phyloP scores from a whole-genome alignment of 2,113 vertebrate species.

The Heterotis niloticus region DNA sequence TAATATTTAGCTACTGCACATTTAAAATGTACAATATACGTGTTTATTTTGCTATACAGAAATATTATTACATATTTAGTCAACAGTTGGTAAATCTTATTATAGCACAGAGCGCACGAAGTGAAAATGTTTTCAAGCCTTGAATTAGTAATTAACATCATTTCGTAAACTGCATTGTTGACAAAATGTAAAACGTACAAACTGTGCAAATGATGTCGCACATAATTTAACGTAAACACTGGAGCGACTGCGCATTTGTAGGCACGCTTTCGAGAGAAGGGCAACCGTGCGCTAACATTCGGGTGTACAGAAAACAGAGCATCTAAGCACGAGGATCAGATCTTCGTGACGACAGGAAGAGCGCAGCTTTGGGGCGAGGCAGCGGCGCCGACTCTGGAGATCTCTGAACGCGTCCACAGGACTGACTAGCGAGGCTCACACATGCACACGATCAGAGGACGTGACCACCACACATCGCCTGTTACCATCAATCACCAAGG shows the following conservation, averaged over 20 bases:
- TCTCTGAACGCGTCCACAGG: slow-evolving; percentile 46
- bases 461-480: slow-evolving; percentile 52
- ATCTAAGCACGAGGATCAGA: background rate
- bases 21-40: background rate
- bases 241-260: background rate
- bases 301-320: background rate
- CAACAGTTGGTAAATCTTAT: background rate
- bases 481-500: slow-evolving; percentile 59
- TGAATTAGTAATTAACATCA: background rate
- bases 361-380: slow-evolving; percentile 34
- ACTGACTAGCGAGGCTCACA: slow-evolving; percentile 55
- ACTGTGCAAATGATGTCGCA: background rate
- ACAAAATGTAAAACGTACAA: background rate
- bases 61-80: background rate
- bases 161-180: background rate
- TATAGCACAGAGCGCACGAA: background rate
- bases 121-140: background rate
- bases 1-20: background rate
- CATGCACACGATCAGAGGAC: slow-evolving; percentile 51
- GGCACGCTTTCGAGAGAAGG: background rate
- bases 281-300: background rate
- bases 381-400: slow-evolving; percentile 41
- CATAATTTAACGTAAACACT: background rate
- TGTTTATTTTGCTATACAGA: background rate
- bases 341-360: background rate